Base-by-base conservation (phyloP, 64 coral and sea anemone species). In the Catalaphyllia jardinei region DNA sequence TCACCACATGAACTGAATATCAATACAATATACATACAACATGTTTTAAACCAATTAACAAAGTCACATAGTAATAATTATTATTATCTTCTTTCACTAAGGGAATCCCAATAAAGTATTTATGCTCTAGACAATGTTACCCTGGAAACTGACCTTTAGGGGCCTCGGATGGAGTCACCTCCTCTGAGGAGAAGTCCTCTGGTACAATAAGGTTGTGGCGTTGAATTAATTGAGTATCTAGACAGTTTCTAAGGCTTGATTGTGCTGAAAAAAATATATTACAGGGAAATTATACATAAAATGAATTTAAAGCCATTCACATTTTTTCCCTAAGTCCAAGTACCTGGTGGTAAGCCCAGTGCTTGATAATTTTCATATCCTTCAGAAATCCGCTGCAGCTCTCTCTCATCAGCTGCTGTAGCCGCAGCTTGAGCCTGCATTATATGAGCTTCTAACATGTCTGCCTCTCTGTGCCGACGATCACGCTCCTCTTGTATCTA, bases 351-450 rank as follows among this genome's bases (percentile, higher is more conserved):
- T 62, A 96, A 78, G 13, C 95, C 95, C 25, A 96, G 88, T 14
- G 49, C 64, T 30, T 90, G 78, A 61, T 96, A 96, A 67, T 96
- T 82, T 73, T 93, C 95, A 88, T 85, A 96, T 72, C 90, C 91
- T 60, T 89, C 92, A 77, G 90, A 78, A 18, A 86, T 86, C 78
- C 76, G 88, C 29, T 93, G 95, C 2, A 96, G 76, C 31, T 96
- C 95, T 76, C 92, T 93, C 74, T 96, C 95, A 91, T 96, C 95
- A 63, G 91, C 95, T 10, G 95, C 95, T 79, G 90, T 96, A n/a
- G 95, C 92, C 17, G 91, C 92, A 83, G 95, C 95, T 71, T 93
- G 91, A 19, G 95, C 91, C 33, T 96, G 95, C 95, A 96, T 96
- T 29, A 96, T 96, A 69, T 96, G 95, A 33, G 95, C 88, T 63